Evolutionary conservation across 2,797 vertebrate genomes (phyloP), one percentile per base, ranked within the genome.

Genomic region (Halcyon smyrnensis): DNA sequence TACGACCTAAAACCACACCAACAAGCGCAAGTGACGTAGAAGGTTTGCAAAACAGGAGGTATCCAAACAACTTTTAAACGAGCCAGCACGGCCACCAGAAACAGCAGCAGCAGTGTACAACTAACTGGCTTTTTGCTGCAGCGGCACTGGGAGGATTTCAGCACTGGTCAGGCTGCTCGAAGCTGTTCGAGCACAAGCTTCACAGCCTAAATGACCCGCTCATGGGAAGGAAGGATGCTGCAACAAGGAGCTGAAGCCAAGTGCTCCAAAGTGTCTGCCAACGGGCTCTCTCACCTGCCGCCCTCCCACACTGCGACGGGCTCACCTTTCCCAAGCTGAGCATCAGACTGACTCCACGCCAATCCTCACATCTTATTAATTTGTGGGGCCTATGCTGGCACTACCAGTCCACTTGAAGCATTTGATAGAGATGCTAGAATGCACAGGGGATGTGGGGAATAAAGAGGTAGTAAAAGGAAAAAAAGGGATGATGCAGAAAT

Each of bases 11-110:
- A 84, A 21, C 30, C 39, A 45, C 2, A 39, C 11, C 1, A 4
- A 27, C 41, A 63, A 46, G 5, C 4, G 12, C 57, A 69, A 75
- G 45, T 13, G 45, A 46, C 12, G 24, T 5, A 63, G 15, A 60
- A 84, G 27, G 9, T 71, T 3, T 10, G n/a, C 62, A 56, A 25
- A 65, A 34, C 5, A 50, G 0, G 0, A 81, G 28, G 24, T 50
- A 62, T 37, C 76, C 15, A 15, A 51, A 51, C 50, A 28, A 27
- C 48, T 50, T 50, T 14, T 14, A 27, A 50, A 15, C 7, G 24
- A 50, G 48, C 48, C 25, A 27, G 48, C 12, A 15, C 8, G 27
- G 48, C 23, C 23, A 48, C 5, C 9, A 46, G 46, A 46, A 23
- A 46, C 20, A 46, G 45, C 21, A 48, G 21, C 46, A 48, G 51